Percentiles rank a stretch among this genome's conserved stretches.
Conservation (phyloP, 2,888 invertebrate species). For the Chrysolina americana region DNA sequence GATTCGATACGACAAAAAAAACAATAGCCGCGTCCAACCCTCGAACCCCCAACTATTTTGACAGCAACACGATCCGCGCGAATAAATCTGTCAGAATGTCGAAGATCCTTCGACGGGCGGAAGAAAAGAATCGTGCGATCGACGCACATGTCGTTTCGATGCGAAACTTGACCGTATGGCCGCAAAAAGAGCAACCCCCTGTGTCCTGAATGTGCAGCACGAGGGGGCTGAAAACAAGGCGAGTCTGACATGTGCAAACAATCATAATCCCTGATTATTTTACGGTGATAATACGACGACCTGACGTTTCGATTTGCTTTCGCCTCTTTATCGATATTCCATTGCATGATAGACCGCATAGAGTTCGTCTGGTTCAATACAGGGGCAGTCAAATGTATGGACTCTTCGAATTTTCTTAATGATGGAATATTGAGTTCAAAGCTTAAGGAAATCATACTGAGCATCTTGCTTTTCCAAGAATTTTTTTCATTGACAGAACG, state of each 20-base stretch:
- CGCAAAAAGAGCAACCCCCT: constrained; percentile 65
- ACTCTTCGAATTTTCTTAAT: no score
- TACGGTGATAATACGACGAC: constrained; percentile 26
- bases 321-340: constrained; percentile 21
- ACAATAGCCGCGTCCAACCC: neutral
- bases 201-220: constrained; percentile 34
- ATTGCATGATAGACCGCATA: neutral
- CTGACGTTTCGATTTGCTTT: constrained; percentile 21
- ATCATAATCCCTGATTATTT: constrained; percentile 65
- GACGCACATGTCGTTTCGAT: constrained; percentile 51
- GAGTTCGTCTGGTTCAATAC: neutral
- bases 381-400: no score
- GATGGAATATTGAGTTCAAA: no score
- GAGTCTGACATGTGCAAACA: constrained; percentile 69
- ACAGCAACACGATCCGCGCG: constrained; percentile 25
- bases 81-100: constrained; percentile 31
- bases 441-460: no score
- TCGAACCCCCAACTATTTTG: constrained; percentile 28
- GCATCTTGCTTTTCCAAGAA: no score
- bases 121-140: constrained; percentile 19
- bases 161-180: constrained; percentile 68
- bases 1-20: neutral
- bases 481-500: no score
- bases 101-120: constrained; percentile 2
- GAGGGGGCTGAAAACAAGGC: constrained; percentile 44